Evolutionary conservation across 2,888 invertebrate genomes (phyloP), one percentile per base, ranked within the genome.

Genomic region (Tenthredo scrophulariae): DNA sequence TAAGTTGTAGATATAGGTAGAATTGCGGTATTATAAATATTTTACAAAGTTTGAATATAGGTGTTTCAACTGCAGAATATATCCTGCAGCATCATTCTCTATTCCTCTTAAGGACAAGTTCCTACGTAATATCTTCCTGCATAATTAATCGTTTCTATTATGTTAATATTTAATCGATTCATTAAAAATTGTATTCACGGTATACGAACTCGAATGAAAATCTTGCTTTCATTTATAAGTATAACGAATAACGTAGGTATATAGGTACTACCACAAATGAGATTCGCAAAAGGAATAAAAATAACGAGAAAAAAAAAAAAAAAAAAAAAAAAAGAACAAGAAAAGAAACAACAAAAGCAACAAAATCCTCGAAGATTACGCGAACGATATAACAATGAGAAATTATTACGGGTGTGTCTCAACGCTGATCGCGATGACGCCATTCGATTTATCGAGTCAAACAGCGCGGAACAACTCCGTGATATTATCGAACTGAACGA

Each of bases 361-460:
- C 37, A 37, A 37, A 37, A 37, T 6, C 26, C 6, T 29, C 26
- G 33, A 13, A 33, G 29, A 67, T 67, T 67, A 67, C 29, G 67
- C 67, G 26, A 67, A 72, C 65, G 65, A 29, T 65, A 29, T 22
- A 65, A 29, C 67, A 18, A 29, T 33, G 67, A 72, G 75, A 46
- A 75, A 75, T 46, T 46, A 75, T 29, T 75, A 43, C 46, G 75
- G 26, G 72, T 18, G 72, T 72, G 33, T 40, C 40, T 72, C 4
- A 72, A 40, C 37, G 22, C 43, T 10, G 72, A 29, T n/a, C 33
- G 72, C 18, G 37, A 40, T 72, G 33, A 72, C 40, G 72, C 18
- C 13, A 72, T 75, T n/a, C 43, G 46, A 75, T 75, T 75, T 75
- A 75, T 75, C 75, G 22, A 26, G 46, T 75, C 22, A 75, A 75